These are phyloP conservation scores for Elgaria multicarinata DNA, from an alignment of 2,113 vertebrate species.

Conservation along the genomic window DNA sequence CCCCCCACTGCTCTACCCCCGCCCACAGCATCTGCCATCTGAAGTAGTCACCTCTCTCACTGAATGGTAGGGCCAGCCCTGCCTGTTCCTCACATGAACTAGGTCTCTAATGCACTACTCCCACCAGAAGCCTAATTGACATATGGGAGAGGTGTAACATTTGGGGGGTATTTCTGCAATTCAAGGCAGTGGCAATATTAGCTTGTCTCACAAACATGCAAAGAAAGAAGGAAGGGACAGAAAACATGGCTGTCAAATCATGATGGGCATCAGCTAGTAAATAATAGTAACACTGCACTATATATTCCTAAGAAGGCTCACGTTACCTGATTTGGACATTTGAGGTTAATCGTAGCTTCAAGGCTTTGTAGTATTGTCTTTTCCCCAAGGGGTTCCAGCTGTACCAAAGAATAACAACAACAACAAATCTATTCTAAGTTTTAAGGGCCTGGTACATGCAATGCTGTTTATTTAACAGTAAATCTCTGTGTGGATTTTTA, in stretches of 20 bases:
- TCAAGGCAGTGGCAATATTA: background rate
- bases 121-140: background rate
- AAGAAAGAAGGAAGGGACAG: no score
- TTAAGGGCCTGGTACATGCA: background rate
- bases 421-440: background rate
- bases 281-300: background rate
- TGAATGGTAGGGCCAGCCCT: background rate
- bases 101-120: background rate
- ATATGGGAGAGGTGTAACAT: background rate
- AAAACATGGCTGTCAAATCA: background rate
- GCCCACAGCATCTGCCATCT: background rate
- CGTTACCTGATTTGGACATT: conserved; percentile 75
- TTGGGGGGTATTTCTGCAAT: background rate
- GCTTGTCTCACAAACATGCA: background rate
- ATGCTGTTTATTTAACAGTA: background rate
- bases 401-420: conserved; percentile 15
- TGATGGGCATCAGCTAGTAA: background rate
- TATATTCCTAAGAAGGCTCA: conserved; percentile 1
- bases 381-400: conserved; percentile 78
- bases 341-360: conserved; percentile 46
- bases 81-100: background rate
- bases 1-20: background rate
- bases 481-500: background rate
- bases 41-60: no score
- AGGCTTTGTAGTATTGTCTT: conserved; percentile 66